Conservation (phyloP, 2,888 invertebrate species). For the Agrotis exclamationis region DNA sequence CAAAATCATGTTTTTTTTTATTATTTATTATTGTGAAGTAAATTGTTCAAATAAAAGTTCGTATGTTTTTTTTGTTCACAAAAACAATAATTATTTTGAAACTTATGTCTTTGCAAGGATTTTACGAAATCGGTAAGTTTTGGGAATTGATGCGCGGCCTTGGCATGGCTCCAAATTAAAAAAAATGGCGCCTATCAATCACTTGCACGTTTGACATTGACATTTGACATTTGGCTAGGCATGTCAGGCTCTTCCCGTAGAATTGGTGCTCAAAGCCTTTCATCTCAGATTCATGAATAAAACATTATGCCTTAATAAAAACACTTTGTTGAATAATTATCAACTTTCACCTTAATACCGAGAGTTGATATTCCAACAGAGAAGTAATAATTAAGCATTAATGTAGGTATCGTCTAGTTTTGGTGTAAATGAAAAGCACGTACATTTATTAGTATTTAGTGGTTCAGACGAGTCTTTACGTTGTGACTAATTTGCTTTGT, state of each 20-base stretch:
- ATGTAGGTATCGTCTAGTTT: too few species aligned
- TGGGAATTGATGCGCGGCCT: conserved; percentile 54
- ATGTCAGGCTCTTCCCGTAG: conserved; percentile 42
- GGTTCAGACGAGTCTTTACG: not conserved
- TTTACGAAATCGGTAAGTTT: conserved; percentile 88
- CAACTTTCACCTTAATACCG: too few species aligned
- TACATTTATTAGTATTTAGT: not conserved
- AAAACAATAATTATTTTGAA: conserved; percentile 61
- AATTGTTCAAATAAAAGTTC: conserved; percentile 40
- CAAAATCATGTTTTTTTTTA: conserved; percentile 59
- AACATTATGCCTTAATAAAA: not conserved
- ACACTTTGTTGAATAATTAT: too few species aligned
- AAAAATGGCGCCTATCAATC: conserved; percentile 57
- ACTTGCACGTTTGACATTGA: conserved; percentile 58
- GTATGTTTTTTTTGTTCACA: conserved; percentile 42
- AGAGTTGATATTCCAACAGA: too few species aligned
- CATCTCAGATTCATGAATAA: conserved; percentile 28
- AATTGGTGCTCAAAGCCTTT: conserved; percentile 54
- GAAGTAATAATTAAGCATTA: too few species aligned
- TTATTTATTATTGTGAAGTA: conserved; percentile 47
- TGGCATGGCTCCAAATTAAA: conserved; percentile 70
- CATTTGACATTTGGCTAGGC: conserved; percentile 41
- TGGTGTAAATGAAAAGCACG: not conserved
- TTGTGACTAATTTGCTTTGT: conserved; percentile 11
- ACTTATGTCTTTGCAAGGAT: conserved; percentile 78